Percentiles rank a stretch among this genome's conserved stretches.
phyloP scores from a whole-genome alignment of 2,113 vertebrate genomes.

The Centropus bengalensis region DNA sequence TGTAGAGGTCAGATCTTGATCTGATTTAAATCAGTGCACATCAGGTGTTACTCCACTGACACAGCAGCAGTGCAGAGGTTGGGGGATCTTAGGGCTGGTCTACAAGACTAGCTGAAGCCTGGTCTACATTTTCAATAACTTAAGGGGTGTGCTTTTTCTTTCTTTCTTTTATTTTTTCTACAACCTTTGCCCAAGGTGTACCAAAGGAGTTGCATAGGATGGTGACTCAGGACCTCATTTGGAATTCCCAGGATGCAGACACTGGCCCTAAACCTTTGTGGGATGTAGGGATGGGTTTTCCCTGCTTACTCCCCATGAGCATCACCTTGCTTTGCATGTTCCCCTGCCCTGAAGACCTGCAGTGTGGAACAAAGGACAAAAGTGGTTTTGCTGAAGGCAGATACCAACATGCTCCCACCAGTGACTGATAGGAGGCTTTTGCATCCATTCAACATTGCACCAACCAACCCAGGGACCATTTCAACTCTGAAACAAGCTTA shows the following conservation, averaged over 20 bases:
- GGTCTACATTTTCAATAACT: not conserved
- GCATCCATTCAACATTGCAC: not conserved
- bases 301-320: not conserved
- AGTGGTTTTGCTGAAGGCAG: not conserved
- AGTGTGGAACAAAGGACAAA: not conserved
- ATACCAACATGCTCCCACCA: not conserved
- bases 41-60: not conserved
- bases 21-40: not conserved
- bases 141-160: no score
- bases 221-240: not conserved
- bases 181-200: not conserved
- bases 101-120: not conserved
- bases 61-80: not conserved
- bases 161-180: not conserved
- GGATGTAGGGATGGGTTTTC: not conserved
- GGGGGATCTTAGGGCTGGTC: not conserved
- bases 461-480: constrained; percentile 19
- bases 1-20: not conserved
- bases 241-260: not conserved
- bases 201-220: not conserved
- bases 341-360: not conserved
- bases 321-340: not conserved
- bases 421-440: not conserved
- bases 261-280: not conserved
- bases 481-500: constrained; percentile 39